Percentiles rank a stretch among this genome's conserved stretches.
phyloP scores from a whole-genome alignment of 2,797 vertebrate species.

The Hybognathus amarus region DNA sequence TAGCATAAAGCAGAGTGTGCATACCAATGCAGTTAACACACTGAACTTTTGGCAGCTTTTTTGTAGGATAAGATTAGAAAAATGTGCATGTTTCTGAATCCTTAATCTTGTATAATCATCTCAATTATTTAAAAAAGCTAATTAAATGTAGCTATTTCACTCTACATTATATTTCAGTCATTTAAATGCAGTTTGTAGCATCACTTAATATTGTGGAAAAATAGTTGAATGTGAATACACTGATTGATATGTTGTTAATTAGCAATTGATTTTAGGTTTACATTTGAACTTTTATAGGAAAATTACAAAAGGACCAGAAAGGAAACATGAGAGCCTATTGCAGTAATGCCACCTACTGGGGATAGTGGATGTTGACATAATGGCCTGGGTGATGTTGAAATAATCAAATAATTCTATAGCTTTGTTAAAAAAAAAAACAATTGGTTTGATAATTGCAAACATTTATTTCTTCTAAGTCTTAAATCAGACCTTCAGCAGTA shows the following conservation, averaged over 20 bases:
- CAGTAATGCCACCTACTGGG: slow-evolving; percentile 39
- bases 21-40: slow-evolving; percentile 32
- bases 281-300: not conserved
- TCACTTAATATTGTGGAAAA: not conserved
- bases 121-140: not conserved
- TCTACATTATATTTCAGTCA: not conserved
- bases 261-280: not conserved
- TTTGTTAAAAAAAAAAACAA: not conserved
- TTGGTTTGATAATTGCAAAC: slow-evolving; percentile 15
- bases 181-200: not conserved
- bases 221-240: not conserved
- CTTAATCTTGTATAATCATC: not conserved
- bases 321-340: not conserved
- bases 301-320: not conserved
- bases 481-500: not conserved
- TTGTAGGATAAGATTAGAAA: not conserved
- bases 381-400: not conserved
- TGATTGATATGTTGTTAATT: not conserved
- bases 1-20: slow-evolving; percentile 30
- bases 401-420: not conserved
- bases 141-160: not conserved
- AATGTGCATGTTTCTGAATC: not conserved
- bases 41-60: slow-evolving; percentile 1
- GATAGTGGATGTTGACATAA: not conserved
- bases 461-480: slow-evolving; percentile 11